Percentiles rank a stretch among this genome's conserved stretches.
Conservation (phyloP, 2,888 invertebrate species). For the Scaeva pyrastri region DNA sequence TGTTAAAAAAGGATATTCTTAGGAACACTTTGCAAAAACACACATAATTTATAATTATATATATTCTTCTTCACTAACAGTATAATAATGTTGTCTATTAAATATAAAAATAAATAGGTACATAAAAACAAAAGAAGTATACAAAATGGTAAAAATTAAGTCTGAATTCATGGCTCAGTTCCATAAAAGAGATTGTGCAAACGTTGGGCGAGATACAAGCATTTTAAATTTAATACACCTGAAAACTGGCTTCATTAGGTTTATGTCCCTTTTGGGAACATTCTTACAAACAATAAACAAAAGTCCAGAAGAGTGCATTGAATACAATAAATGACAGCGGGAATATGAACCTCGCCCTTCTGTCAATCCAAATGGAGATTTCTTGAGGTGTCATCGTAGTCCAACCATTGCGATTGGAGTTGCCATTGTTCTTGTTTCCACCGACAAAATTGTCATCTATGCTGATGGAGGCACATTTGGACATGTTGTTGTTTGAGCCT, state of each 20-base stretch:
- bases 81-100: conserved; percentile 33
- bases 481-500: conserved; percentile 69
- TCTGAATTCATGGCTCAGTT: conserved; percentile 65
- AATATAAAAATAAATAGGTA: conserved; percentile 64
- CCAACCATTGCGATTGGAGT: conserved; percentile 85
- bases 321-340: conserved; percentile 91
- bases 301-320: conserved; percentile 92
- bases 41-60: neutral
- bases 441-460: conserved; percentile 76
- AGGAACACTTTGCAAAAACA: conserved; percentile 54
- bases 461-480: conserved; percentile 69
- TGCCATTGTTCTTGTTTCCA: conserved; percentile 79
- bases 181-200: conserved; percentile 64
- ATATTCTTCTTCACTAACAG: neutral
- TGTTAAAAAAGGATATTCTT: conserved; percentile 43
- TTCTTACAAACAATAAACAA: conserved; percentile 86
- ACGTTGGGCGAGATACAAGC: conserved; percentile 44
- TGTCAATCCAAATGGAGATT: conserved; percentile 94
- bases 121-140: conserved; percentile 14
- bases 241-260: neutral
- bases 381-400: conserved; percentile 95
- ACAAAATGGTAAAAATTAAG: conserved; percentile 37
- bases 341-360: conserved; percentile 90
- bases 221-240: neutral
- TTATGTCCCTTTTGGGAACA: neutral